A percentile compares a stretch with the other conserved stretches of the same genome.
These are phyloP conservation scores for Zaprionus inermis DNA, from an alignment of 1,140 invertebrate species.

Conservation along the genomic window DNA sequence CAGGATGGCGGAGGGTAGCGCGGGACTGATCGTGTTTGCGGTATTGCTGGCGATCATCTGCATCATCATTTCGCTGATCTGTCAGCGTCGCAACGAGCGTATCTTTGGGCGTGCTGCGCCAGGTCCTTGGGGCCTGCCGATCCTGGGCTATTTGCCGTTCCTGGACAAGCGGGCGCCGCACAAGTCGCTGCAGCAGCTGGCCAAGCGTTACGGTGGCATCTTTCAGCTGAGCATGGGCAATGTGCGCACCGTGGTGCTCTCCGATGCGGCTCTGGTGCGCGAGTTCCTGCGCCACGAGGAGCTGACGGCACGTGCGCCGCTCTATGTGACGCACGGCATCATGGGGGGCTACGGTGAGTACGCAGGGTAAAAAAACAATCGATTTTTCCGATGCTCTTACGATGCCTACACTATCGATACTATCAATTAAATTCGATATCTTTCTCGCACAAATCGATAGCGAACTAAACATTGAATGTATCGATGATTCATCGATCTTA, in stretches of 20 bases:
- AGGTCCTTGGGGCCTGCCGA: conserved; percentile 90
- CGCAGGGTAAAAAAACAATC: background rate
- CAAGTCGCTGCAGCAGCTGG: conserved; percentile 87
- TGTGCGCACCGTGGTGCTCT: conserved; percentile 89
- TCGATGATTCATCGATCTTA: too few relatives aligned
- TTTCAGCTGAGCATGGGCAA: conserved; percentile 90
- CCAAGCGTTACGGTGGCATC: conserved; percentile 88
- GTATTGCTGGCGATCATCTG: conserved; percentile 43
- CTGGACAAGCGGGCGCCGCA: conserved; percentile 89
- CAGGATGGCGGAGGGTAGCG: conserved; percentile 3
- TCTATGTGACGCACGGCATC: conserved; percentile 93
- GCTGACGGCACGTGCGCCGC: conserved; percentile 90
- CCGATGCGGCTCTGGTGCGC: conserved; percentile 89
- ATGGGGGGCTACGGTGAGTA: conserved; percentile 93
- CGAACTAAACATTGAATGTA: too few relatives aligned
- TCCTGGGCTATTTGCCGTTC: conserved; percentile 91
- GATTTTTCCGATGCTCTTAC: too few relatives aligned
- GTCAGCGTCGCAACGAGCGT: conserved; percentile 50
- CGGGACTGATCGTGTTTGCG: conserved; percentile 20
- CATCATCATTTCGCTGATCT: conserved; percentile 43
- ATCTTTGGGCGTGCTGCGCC: conserved; percentile 85
- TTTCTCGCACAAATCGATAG: too few relatives aligned
- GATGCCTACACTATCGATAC: too few relatives aligned
- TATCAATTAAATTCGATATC: too few relatives aligned
- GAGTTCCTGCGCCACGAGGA: conserved; percentile 89